Percentiles rank a stretch among this genome's conserved stretches.
Evolutionary conservation across 2,888 invertebrate species (phyloP).

Genomic region (Nebria salina): DNA sequence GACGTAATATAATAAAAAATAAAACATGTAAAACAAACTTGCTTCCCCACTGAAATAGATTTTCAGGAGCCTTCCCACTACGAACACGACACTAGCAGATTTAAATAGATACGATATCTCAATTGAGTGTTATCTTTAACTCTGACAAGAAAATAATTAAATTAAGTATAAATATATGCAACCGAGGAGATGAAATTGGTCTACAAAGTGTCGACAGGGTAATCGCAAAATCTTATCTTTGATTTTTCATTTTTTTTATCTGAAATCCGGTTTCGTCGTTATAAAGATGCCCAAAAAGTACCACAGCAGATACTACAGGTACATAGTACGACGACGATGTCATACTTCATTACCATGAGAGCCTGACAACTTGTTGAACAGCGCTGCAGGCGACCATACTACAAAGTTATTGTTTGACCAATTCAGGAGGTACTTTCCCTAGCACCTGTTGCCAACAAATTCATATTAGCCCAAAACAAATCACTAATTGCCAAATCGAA

Average conservation of each 20-base stretch:
- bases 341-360: constrained; percentile 41
- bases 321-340: constrained; percentile 3
- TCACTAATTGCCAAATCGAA: background rate
- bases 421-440: constrained; percentile 5
- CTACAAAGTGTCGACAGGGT: background rate
- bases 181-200: background rate
- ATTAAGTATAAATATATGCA: background rate
- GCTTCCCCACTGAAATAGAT: too few species aligned
- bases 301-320: background rate
- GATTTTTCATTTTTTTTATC: background rate
- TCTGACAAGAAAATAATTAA: background rate
- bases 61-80: too few species aligned
- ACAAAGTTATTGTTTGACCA: constrained; percentile 36
- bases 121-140: background rate
- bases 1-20: too few species aligned
- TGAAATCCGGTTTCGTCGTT: background rate
- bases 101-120: background rate
- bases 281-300: background rate
- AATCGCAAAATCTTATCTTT: background rate
- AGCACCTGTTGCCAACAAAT: background rate
- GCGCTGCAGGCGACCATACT: constrained; percentile 38
- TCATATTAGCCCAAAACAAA: background rate
- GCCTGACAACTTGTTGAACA: constrained; percentile 44
- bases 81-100: background rate
- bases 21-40: too few species aligned